Evolutionary conservation across 2,797 vertebrate genomes (phyloP).

Genomic region (Acipenser oxyrinchus): DNA sequence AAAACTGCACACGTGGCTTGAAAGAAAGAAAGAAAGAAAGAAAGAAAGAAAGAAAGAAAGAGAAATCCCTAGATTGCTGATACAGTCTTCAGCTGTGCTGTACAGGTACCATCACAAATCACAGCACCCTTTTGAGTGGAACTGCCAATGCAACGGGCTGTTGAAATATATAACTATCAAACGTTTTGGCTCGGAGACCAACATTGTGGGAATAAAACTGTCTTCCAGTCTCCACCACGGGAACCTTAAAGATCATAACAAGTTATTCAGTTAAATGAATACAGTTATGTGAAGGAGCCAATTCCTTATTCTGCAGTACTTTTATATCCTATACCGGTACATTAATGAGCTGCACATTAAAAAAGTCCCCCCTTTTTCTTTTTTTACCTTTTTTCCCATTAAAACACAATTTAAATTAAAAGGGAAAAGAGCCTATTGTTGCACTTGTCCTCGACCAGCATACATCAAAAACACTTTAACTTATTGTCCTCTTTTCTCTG

Average conservation of each 20-base stretch:
- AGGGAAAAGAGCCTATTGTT: slow-evolving; percentile 38
- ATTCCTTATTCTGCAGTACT: slow-evolving; percentile 32
- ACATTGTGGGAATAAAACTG: slow-evolving; percentile 35
- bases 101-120: slow-evolving; percentile 53
- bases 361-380: not conserved
- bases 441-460: slow-evolving; percentile 8
- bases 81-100: slow-evolving; percentile 21
- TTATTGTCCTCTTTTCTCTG: too few species aligned
- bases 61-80: too few species aligned
- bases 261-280: slow-evolving; percentile 56
- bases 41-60: too few species aligned
- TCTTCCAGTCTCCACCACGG: slow-evolving; percentile 32
- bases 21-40: too few species aligned
- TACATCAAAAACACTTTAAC: not conserved
- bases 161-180: slow-evolving; percentile 32
- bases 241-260: slow-evolving; percentile 37
- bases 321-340: slow-evolving; percentile 40
- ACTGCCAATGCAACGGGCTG: slow-evolving; percentile 36
- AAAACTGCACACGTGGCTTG: too few species aligned
- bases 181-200: slow-evolving; percentile 23
- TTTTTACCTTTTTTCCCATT: not conserved
- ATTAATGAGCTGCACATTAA: slow-evolving; percentile 40
- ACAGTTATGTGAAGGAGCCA: slow-evolving; percentile 22
- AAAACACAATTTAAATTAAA: slow-evolving; percentile 44
- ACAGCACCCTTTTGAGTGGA: slow-evolving; percentile 31